Evolutionary conservation across 2,113 vertebrate species (phyloP), one percentile per base, ranked within the genome.

Genomic region (Brienomyrus longianalis): DNA sequence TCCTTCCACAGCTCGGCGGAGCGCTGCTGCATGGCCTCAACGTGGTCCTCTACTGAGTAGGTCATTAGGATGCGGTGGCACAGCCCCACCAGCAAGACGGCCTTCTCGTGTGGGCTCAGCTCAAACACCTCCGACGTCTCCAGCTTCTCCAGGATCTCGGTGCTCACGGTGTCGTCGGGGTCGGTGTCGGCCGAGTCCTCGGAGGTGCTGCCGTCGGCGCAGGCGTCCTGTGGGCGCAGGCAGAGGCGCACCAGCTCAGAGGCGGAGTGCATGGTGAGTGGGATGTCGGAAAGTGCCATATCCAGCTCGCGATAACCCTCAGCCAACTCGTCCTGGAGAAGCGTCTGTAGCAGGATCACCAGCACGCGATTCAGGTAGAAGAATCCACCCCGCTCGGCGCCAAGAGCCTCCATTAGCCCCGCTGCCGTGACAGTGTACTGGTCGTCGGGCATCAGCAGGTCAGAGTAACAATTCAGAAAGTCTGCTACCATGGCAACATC

Each of bases 41-140:
- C 97, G 0, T 99, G 97, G 91, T 99, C 98, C 92, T 98, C 98
- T 86, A 98, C 97, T 0, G 98, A 99, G 92, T 99, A 99, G 0
- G 98, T 99, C 98, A 99, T 99, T 0, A 99, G 96, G 66, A 99
- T 99, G 39, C 98, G 97, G 94, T 99, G 98, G 91, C 97, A 99
- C 21, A 99, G 96, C 0, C 98, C 98, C 15, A 97, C 95, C 10
- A 99, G 95, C 89, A 99, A 96, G 92, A 8, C 95, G 19, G 98
- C 94, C 92, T 99, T 99, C 95, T 99, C 98, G 52, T 97, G 96
- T 0, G 97, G 96, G 3, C 95, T 95, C 83, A 99, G 93, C 91
- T 99, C 98, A 88, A 99, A 99, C 91, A 99, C 98, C 91, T 99
- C 98, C 0, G 96, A 93, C 0, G 97, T 98, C 92, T 99, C 98